Conservation (phyloP, 2,113 vertebrate species). For the Muntiacus muntjak region DNA sequence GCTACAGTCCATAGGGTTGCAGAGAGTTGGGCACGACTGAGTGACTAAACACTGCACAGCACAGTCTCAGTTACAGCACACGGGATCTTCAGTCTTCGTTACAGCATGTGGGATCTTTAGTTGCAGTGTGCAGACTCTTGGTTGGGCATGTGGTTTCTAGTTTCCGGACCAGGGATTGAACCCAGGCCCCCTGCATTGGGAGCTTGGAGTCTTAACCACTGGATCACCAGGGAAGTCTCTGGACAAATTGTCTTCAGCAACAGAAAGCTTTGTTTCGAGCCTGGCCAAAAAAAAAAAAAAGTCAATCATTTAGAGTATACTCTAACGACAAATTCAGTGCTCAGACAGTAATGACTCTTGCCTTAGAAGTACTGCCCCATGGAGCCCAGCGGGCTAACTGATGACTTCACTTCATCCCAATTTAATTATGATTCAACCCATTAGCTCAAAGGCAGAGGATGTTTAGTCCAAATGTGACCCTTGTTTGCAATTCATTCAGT, state of each 20-base stretch:
- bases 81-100: neutral
- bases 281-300: neutral
- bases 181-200: neutral
- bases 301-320: neutral
- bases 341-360: neutral
- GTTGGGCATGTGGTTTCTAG: neutral
- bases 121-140: neutral
- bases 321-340: neutral
- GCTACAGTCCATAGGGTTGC: neutral
- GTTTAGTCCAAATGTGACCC: neutral
- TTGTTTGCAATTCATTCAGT: neutral
- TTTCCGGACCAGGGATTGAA: neutral
- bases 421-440: slow-evolving; percentile 2
- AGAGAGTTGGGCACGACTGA: neutral
- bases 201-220: neutral
- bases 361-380: neutral
- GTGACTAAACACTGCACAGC: neutral
- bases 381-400: neutral
- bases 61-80: neutral
- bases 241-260: neutral
- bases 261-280: neutral
- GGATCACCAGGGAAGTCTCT: neutral
- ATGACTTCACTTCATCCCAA: neutral
- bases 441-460: neutral
- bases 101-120: neutral